phyloP scores from a whole-genome alignment of 2,888 invertebrate species.

The Pachliopta kotzebuea region DNA sequence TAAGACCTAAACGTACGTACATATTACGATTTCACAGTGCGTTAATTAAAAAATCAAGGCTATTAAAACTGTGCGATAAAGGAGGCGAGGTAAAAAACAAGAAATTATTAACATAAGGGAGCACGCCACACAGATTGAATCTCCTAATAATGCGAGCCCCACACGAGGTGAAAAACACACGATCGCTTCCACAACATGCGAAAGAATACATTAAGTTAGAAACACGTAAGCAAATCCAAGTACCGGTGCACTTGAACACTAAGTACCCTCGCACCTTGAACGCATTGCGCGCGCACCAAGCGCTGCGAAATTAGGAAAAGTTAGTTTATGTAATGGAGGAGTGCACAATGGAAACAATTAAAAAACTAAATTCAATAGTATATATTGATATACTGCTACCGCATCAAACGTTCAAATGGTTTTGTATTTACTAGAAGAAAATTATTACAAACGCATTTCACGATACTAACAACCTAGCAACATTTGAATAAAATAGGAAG shows the following conservation, averaged over 20 bases:
- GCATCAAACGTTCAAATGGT: no score
- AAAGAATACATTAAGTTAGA: slow-evolving; percentile 47
- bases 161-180: slow-evolving; percentile 37
- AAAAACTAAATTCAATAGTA: no score
- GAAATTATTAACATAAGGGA: slow-evolving; percentile 56
- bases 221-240: slow-evolving; percentile 49
- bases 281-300: no score
- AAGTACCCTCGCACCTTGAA: no score
- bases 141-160: slow-evolving; percentile 60
- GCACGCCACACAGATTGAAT: slow-evolving; percentile 66
- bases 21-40: slow-evolving; percentile 48
- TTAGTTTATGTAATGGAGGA: no score
- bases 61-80: slow-evolving; percentile 48
- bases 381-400: no score
- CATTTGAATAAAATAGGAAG: not conserved
- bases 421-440: no score
- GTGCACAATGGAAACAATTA: no score
- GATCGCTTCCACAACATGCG: slow-evolving; percentile 68
- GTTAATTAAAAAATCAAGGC: slow-evolving; percentile 62
- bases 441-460: no score
- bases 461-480: not conserved
- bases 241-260: no score
- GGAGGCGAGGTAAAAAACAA: slow-evolving; percentile 44
- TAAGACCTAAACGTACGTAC: slow-evolving; percentile 8
- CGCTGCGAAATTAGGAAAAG: no score